Evolutionary conservation across 2,113 vertebrate genomes (phyloP).

Genomic region (Scophthalmus maximus): DNA sequence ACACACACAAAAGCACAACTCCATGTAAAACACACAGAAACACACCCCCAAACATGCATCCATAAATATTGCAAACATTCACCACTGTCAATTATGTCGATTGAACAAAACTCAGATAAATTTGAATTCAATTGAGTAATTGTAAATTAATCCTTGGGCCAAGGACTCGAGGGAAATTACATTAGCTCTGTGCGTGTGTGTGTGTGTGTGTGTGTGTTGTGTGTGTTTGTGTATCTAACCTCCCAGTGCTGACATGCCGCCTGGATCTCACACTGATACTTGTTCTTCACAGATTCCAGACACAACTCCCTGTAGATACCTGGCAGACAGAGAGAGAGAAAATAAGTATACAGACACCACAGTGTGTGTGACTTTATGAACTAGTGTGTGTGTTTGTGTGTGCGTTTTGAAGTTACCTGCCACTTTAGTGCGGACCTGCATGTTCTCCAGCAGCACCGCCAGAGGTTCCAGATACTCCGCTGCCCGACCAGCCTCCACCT

Average conservation of each 20-base stretch:
- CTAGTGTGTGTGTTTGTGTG: not conserved
- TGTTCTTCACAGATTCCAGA: slow-evolving; percentile 96
- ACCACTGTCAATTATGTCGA: too few species aligned
- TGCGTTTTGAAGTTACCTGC: slow-evolving; percentile 84
- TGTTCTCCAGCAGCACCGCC: slow-evolving; percentile 97
- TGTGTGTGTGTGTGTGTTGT: not conserved
- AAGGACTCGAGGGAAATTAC: too few species aligned
- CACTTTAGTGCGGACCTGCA: slow-evolving; percentile 99
- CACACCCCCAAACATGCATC: not conserved
- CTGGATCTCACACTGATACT: slow-evolving; percentile 97
- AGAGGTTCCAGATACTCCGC: slow-evolving; percentile 97
- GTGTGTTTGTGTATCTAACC: slow-evolving; percentile 77
- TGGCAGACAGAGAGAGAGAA: slow-evolving; percentile 48
- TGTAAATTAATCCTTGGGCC: too few species aligned
- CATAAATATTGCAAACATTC: too few species aligned
- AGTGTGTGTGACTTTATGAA: not conserved
- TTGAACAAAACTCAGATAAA: too few species aligned
- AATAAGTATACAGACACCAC: not conserved
- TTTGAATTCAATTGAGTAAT: too few species aligned
- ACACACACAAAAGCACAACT: not conserved
- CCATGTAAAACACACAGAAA: not conserved
- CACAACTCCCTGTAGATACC: slow-evolving; percentile 96
- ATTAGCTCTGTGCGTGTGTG: too few species aligned
- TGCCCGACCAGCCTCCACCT: slow-evolving; percentile 96
- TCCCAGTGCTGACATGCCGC: slow-evolving; percentile 97